phyloP scores from a whole-genome alignment of 1,140 invertebrate species.

The Tetramorium alpestre region DNA sequence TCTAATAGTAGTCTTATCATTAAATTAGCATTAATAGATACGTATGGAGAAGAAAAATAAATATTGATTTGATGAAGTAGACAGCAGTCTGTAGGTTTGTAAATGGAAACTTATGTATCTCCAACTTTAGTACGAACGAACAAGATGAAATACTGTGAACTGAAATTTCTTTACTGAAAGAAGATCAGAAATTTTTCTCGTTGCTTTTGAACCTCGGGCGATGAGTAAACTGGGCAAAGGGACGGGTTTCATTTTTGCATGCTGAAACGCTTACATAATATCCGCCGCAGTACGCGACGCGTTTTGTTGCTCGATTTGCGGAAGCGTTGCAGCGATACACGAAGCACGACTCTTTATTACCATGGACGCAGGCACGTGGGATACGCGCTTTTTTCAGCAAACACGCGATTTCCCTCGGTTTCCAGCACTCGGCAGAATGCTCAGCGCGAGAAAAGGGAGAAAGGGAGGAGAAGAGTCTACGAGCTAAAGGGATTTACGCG shows the following conservation, averaged over 20 bases:
- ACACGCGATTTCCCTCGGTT: conserved; percentile 69
- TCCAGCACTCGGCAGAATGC: conserved; percentile 43
- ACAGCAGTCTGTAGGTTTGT: conserved; percentile 9
- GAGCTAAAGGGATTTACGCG: conserved; percentile 73
- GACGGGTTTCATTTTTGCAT: conserved; percentile 65
- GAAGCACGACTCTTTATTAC: conserved; percentile 67
- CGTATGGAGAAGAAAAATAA: not conserved
- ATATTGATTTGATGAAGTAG: conserved; percentile 44
- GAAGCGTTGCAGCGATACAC: conserved; percentile 57
- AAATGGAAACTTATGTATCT: conserved; percentile 29
- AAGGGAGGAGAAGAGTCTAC: conserved; percentile 21
- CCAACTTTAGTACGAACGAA: conserved; percentile 13
- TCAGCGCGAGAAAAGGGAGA: conserved; percentile 33
- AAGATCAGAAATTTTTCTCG: conserved; percentile 41
- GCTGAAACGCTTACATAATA: conserved; percentile 68
- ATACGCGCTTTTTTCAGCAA: conserved; percentile 59
- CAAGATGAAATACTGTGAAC: not conserved
- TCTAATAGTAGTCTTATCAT: not conserved
- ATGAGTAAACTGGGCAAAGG: conserved; percentile 32
- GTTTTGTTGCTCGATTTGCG: conserved; percentile 68
- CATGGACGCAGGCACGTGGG: conserved; percentile 58
- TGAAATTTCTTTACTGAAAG: conserved; percentile 50
- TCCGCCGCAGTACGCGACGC: not conserved
- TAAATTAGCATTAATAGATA: conserved; percentile 43
- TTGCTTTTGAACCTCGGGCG: conserved; percentile 4